Conservation (phyloP, 2,797 vertebrate genomes). For the Tokudaia tokunoshimensis region DNA sequence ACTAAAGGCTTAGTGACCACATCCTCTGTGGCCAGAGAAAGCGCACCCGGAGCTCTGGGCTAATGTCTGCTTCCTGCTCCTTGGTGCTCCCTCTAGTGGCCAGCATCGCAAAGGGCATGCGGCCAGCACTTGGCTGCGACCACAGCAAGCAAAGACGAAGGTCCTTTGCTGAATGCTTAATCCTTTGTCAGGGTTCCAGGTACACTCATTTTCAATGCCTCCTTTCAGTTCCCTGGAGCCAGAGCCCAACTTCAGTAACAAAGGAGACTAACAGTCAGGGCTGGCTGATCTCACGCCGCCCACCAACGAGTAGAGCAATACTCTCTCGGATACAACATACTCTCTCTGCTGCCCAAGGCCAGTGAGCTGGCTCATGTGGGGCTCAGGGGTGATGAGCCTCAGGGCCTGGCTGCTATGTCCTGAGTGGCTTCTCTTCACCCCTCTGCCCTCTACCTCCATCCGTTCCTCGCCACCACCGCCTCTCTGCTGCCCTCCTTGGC, state of each 20-base stretch:
- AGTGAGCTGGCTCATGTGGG: background rate
- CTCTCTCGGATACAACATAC: background rate
- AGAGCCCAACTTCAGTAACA: background rate
- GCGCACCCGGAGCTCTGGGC: background rate
- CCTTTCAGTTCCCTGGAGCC: background rate
- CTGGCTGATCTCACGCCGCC: background rate
- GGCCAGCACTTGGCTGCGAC: background rate
- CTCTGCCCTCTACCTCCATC: background rate
- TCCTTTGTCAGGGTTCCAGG: background rate
- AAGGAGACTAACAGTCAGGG: background rate
- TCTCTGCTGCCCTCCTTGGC: background rate
- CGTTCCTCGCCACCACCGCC: background rate
- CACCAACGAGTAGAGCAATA: background rate
- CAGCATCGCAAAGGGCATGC: background rate
- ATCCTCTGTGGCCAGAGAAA: background rate
- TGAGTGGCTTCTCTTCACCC: too few relatives aligned
- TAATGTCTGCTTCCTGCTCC: background rate
- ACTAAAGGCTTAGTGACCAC: too few relatives aligned
- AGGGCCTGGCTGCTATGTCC: background rate
- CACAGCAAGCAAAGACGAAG: background rate
- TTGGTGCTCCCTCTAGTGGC: background rate
- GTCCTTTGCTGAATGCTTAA: background rate
- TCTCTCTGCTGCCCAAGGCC: background rate
- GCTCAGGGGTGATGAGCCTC: background rate
- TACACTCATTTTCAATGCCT: background rate